phyloP scores from a whole-genome alignment of 2,888 invertebrate species.

The Megaustenia siamemsis region DNA sequence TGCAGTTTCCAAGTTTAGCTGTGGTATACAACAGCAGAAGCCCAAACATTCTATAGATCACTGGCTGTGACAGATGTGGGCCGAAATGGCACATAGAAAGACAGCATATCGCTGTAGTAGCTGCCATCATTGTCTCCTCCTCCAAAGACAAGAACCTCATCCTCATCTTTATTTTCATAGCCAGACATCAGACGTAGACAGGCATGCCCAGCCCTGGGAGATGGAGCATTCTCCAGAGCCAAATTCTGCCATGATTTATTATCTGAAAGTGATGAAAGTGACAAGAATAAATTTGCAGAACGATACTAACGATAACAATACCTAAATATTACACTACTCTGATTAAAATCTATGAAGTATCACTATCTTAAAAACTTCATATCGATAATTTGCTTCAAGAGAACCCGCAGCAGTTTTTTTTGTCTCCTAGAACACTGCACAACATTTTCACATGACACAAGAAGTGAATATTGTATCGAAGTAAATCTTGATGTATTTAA shows the following conservation, averaged over 20 bases:
- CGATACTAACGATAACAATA: not conserved
- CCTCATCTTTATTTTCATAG: slow-evolving; percentile 74
- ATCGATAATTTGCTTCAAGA: no score
- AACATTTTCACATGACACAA: no score
- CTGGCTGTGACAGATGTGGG: slow-evolving; percentile 52
- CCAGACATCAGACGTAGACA: slow-evolving; percentile 76
- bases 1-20: no score
- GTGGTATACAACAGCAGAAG: no score
- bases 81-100: slow-evolving; percentile 71
- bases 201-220: slow-evolving; percentile 75
- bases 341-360: no score
- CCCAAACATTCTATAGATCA: slow-evolving; percentile 14
- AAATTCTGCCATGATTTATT: slow-evolving; percentile 69
- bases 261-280: slow-evolving; percentile 61
- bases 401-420: no score
- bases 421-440: no score
- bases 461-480: no score
- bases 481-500: no score
- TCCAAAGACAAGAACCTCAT: slow-evolving; percentile 78
- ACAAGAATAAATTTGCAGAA: not conserved
- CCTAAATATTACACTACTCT: no score
- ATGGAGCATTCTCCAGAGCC: slow-evolving; percentile 64
- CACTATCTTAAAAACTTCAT: no score
- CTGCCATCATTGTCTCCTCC: slow-evolving; percentile 79
- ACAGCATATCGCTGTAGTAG: slow-evolving; percentile 75